Conservation (phyloP, 1,140 invertebrate genomes). For the Subanguina moxae region DNA sequence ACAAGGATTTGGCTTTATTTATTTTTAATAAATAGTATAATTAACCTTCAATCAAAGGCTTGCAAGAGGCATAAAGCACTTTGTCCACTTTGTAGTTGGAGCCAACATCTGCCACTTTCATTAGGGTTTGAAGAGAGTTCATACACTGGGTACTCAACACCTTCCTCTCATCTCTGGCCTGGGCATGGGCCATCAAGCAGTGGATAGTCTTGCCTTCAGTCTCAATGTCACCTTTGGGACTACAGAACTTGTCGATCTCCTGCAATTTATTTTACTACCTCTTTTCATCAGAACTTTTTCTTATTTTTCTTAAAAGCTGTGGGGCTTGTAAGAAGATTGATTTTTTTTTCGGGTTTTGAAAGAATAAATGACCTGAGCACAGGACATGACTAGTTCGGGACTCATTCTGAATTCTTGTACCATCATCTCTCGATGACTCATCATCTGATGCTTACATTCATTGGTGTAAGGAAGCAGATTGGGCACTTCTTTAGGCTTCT, state of each 20-base stretch:
- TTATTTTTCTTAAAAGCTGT: no score
- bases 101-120: conserved; percentile 58
- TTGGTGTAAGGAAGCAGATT: conserved; percentile 60
- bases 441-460: conserved; percentile 77
- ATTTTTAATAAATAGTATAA: neutral
- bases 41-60: conserved; percentile 50
- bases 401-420: conserved; percentile 87
- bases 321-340: neutral
- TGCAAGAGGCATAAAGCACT: conserved; percentile 56
- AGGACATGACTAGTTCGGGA: conserved; percentile 82
- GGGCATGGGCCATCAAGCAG: conserved; percentile 86
- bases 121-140: conserved; percentile 43
- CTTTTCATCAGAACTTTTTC: no score
- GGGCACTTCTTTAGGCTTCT: conserved; percentile 20
- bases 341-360: neutral
- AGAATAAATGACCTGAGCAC: conserved; percentile 74
- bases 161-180: conserved; percentile 49
- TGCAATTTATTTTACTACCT: conserved; percentile 2
- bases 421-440: conserved; percentile 79
- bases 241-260: conserved; percentile 59
- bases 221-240: conserved; percentile 64
- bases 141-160: conserved; percentile 48
- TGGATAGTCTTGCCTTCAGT: conserved; percentile 83
- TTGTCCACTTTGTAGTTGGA: conserved; percentile 58
- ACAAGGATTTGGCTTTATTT: conserved; percentile 3